A percentile compares a stretch with the other conserved stretches of the same genome.
These are phyloP conservation scores for Euphonia xanthogaster DNA, from an alignment of 2,797 vertebrate species.

Conservation along the genomic window DNA sequence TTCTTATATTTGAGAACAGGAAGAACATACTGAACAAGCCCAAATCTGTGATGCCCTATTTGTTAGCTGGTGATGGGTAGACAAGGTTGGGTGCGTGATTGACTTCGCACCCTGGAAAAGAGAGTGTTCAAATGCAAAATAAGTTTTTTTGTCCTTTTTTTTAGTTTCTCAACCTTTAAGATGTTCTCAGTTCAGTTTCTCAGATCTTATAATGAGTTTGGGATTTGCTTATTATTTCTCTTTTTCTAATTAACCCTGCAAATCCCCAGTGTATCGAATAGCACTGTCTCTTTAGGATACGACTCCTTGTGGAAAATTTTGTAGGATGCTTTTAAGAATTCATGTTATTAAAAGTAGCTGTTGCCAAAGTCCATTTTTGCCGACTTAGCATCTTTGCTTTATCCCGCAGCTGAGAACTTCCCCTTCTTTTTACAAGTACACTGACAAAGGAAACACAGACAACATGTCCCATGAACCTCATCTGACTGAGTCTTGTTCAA, in stretches of 20 bases:
- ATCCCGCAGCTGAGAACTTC: not conserved
- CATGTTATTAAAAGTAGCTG: not conserved
- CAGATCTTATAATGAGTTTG: not conserved
- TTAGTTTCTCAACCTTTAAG: not conserved
- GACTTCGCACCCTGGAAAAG: not conserved
- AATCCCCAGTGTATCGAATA: not conserved
- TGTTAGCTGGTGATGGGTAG: not conserved
- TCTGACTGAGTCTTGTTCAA: not conserved
- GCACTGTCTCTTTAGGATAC: not conserved
- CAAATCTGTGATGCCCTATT: not conserved
- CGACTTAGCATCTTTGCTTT: not conserved
- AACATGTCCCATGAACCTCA: not conserved
- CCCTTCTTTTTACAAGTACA: not conserved
- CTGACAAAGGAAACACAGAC: not conserved
- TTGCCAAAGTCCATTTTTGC: not conserved
- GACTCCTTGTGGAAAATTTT: not conserved
- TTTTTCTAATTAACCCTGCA: not conserved
- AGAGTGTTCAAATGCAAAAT: not conserved
- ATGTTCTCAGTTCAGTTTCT: not conserved
- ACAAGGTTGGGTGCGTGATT: not conserved
- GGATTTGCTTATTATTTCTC: not conserved
- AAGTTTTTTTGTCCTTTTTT: not conserved
- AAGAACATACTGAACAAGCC: not conserved
- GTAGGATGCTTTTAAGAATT: not conserved
- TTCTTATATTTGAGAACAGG: constrained; percentile 18